A percentile compares a stretch with the other conserved stretches of the same genome.
These are phyloP conservation scores for Hydractinia echinata DNA, from an alignment of 30 jellyfish, hydroid and myxozoan genomes.

Conservation along the genomic window DNA sequence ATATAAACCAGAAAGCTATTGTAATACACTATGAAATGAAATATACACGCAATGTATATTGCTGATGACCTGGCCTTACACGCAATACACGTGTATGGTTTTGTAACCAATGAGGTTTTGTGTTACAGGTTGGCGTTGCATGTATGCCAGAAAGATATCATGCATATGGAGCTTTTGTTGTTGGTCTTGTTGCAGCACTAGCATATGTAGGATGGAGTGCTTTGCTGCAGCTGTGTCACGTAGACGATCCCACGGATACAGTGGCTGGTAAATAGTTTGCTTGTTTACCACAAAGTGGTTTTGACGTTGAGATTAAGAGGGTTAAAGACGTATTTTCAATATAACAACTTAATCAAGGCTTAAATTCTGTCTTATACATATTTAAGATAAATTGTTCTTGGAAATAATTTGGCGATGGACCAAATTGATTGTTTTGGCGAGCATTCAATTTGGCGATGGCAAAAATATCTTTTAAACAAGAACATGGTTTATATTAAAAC, in stretches of 20 bases:
- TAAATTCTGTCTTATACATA: no score
- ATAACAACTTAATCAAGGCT: no score
- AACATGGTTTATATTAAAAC: no score
- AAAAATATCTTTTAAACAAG: no score
- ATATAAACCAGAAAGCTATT: not conserved
- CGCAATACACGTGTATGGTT: not conserved
- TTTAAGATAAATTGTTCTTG: no score
- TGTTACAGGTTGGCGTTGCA: slow-evolving; percentile 67
- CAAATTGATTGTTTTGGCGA: no score
- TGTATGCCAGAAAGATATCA: slow-evolving; percentile 56
- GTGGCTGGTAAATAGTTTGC: slow-evolving; percentile 49
- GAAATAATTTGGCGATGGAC: no score
- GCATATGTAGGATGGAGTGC: slow-evolving; percentile 57
- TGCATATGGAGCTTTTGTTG: slow-evolving; percentile 76
- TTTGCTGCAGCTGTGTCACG: slow-evolving; percentile 38
- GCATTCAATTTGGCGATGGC: no score
- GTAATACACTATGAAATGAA: not conserved
- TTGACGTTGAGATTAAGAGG: no score
- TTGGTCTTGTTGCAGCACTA: slow-evolving; percentile 78
- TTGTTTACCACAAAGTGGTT: not conserved
- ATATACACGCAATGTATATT: not conserved
- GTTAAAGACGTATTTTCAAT: no score
- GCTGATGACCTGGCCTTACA: not conserved
- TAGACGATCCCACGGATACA: slow-evolving; percentile 83
- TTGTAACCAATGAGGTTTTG: not conserved